Conservation (phyloP, 1,140 invertebrate species). For the Ephestia elutella region DNA sequence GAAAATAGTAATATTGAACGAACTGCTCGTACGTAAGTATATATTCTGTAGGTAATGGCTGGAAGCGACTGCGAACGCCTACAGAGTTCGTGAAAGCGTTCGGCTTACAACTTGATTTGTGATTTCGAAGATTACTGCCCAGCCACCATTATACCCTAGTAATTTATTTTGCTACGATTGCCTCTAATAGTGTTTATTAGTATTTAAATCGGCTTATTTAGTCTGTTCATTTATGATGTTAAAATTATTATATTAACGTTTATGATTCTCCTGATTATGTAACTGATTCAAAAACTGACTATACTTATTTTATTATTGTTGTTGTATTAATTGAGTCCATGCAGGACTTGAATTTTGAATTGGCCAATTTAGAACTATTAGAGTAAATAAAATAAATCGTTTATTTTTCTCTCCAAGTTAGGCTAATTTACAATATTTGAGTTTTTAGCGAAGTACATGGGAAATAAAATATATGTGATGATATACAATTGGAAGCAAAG, state of each 20-base stretch:
- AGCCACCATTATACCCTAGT: constrained; percentile 56
- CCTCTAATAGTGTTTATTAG: constrained; percentile 3
- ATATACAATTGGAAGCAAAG: no score
- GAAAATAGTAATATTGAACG: background rate
- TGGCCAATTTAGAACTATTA: no score
- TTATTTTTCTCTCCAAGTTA: no score
- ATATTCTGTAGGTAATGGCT: constrained; percentile 44
- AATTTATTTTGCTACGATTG: constrained; percentile 42
- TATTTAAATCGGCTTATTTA: background rate
- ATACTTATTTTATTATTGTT: no score
- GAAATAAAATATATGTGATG: no score
- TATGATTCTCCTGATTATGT: constrained; percentile 4
- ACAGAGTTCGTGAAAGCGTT: constrained; percentile 66
- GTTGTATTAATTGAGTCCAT: no score
- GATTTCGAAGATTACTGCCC: constrained; percentile 66
- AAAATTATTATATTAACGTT: constrained; percentile 20
- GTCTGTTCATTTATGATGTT: constrained; percentile 17
- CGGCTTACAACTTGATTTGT: constrained; percentile 70
- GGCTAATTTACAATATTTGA: no score
- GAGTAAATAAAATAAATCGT: no score
- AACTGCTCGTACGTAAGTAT: constrained; percentile 21
- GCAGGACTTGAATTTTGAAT: no score
- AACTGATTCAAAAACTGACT: no score
- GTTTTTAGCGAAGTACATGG: no score
- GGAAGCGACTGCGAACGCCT: constrained; percentile 57